Conservation (phyloP, 2,888 invertebrate genomes). For the Rhamphomyia laevipes region DNA sequence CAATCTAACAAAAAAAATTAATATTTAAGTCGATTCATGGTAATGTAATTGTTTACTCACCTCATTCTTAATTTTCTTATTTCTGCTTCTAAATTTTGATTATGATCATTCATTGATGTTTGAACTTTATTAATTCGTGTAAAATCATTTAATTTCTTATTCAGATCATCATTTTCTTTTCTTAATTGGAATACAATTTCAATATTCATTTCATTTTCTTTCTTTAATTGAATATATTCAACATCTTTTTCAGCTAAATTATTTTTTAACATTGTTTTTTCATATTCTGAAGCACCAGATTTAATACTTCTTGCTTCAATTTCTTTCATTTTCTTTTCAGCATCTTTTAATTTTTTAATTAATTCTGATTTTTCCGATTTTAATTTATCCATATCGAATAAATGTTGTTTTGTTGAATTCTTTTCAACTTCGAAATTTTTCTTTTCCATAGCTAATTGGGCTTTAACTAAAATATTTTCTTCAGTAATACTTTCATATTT, state of each 20-base stretch:
- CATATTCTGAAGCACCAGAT: slow-evolving; percentile 40
- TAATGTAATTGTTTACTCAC: slow-evolving; percentile 35
- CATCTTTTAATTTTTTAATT: slow-evolving; percentile 26
- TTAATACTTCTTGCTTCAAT: slow-evolving; percentile 28
- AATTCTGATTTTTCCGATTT: slow-evolving; percentile 31
- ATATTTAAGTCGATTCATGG: not conserved
- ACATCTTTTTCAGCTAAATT: slow-evolving; percentile 61
- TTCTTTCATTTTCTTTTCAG: slow-evolving; percentile 28
- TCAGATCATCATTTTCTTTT: slow-evolving; percentile 68
- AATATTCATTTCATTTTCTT: slow-evolving; percentile 52
- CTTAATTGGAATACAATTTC: slow-evolving; percentile 63
- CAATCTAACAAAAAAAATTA: slow-evolving; percentile 32
- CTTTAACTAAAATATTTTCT: slow-evolving; percentile 72
- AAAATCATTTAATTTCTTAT: slow-evolving; percentile 70
- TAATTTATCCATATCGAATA: slow-evolving; percentile 27
- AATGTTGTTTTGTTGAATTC: slow-evolving; percentile 24
- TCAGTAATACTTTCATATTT: slow-evolving; percentile 77
- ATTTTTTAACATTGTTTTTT: slow-evolving; percentile 55
- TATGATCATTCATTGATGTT: slow-evolving; percentile 63
- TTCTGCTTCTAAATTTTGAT: slow-evolving; percentile 62
- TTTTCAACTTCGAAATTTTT: slow-evolving; percentile 53
- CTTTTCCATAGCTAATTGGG: slow-evolving; percentile 69
- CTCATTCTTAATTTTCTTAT: slow-evolving; percentile 54
- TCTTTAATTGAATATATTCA: slow-evolving; percentile 56
- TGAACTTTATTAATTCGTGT: slow-evolving; percentile 75